Evolutionary conservation across 1,140 invertebrate genomes (phyloP).

Genomic region (Hylaeus volcanicus): DNA sequence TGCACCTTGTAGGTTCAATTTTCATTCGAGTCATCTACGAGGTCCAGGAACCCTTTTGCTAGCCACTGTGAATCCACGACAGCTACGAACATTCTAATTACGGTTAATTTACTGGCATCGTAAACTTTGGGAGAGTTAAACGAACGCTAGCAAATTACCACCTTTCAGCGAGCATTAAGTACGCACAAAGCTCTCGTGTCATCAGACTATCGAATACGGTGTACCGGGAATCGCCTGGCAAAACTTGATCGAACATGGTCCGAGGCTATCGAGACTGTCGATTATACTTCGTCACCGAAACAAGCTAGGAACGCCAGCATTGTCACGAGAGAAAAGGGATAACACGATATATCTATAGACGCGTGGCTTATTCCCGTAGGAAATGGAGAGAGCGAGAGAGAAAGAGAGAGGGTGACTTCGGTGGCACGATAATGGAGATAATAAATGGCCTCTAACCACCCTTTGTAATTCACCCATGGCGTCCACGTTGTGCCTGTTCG

Average conservation of each 20-base stretch:
- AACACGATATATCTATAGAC: conserved; percentile 53
- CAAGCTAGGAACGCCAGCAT: conserved; percentile 42
- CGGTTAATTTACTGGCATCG: neutral
- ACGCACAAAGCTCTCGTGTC: conserved; percentile 26
- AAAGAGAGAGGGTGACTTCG: conserved; percentile 48
- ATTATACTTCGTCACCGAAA: conserved; percentile 49
- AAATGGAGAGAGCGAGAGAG: neutral
- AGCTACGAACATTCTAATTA: neutral
- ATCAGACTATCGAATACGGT: conserved; percentile 13
- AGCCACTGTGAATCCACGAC: neutral
- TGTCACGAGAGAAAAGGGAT: conserved; percentile 58
- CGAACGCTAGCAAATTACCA: conserved; percentile 8
- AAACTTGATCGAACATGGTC: conserved; percentile 48
- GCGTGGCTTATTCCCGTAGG: conserved; percentile 34
- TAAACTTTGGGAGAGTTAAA: neutral
- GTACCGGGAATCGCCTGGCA: conserved; percentile 17
- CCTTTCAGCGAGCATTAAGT: conserved; percentile 7
- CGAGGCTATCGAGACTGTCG: conserved; percentile 43
- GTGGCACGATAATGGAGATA: conserved; percentile 67
- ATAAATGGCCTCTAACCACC: conserved; percentile 64
- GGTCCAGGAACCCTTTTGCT: neutral
- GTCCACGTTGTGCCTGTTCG: conserved; percentile 17
- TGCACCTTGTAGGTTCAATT: too few species aligned
- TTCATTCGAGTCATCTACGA: too few species aligned
- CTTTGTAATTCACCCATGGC: conserved; percentile 56